Evolutionary conservation across 2,797 vertebrate species (phyloP), one percentile per base, ranked within the genome.

Genomic region (Argyrosomus regius): DNA sequence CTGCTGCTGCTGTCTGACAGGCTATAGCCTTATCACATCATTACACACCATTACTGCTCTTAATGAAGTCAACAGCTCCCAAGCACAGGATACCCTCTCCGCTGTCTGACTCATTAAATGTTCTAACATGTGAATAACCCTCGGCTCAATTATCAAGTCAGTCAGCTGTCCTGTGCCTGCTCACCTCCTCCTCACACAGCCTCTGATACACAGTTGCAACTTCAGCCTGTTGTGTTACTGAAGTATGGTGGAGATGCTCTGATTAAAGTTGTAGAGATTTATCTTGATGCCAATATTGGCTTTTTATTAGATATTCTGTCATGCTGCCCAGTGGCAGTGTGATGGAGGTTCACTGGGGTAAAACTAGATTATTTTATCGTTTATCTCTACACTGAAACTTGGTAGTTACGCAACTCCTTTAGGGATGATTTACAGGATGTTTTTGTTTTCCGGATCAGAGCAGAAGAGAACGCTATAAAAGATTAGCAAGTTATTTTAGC

Each of bases 41-140:
- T 91, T 89, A 89, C 85, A 86, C 81, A 80, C 86, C 78, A 91
- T 92, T 92, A 92, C 87, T 81, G 79, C 53, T 82, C 60, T 70
- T 88, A 92, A 93, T 88, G 82, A 81, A 89, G 87, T 88, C 85
- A 90, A 83, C 83, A 87, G 75, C 82, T 87, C 80, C 72, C 67
- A 16, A 78, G 80, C 81, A 63, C 70, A 80, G 77, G 75, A 82
- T 57, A 14, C 52, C 18, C 46, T 65, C 80, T 79, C 82, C 3
- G n/a, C 84, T 64, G 74, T 67, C 75, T 35, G 71, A 88, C 80
- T 87, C 87, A 83, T 85, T 89, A 86, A 87, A 78, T 41, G 46
- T 80, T 85, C 84, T 80, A 68, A 88, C 80, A 69, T 81, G 78
- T 80, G 79, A 87, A 84, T 81, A 80, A 83, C 77, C 87, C 75